Percentiles rank a stretch among this genome's conserved stretches.
phyloP scores from a whole-genome alignment of 2,113 vertebrate genomes.

The Lampris incognitus region DNA sequence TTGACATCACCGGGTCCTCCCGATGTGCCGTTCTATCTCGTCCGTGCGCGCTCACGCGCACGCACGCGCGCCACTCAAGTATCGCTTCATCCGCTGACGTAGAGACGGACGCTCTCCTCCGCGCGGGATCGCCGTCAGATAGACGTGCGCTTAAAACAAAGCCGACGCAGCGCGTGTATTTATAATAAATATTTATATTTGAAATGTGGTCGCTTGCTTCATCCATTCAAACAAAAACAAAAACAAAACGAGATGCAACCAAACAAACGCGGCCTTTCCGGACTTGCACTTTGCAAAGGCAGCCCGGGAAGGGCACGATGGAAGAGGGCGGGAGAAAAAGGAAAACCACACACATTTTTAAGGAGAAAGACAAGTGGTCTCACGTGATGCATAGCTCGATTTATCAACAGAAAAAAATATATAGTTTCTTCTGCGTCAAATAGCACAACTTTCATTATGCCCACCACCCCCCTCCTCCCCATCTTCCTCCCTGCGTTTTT shows the following conservation, averaged over 20 bases:
- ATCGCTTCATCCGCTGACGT: too few relatives aligned
- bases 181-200: constrained; percentile 79
- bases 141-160: too few relatives aligned
- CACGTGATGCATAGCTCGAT: constrained; percentile 77
- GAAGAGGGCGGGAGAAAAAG: neutral
- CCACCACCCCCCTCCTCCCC: neutral
- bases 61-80: too few relatives aligned
- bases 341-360: constrained; percentile 20
- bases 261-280: constrained; percentile 20
- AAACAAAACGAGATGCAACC: constrained; percentile 39
- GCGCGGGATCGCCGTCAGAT: too few relatives aligned
- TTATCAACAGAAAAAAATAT: constrained; percentile 63
- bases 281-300: constrained; percentile 33
- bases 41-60: neutral
- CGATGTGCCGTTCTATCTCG: constrained; percentile 1
- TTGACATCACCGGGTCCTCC: constrained; percentile 77
- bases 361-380: constrained; percentile 35
- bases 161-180: constrained; percentile 47
- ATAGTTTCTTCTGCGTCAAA: constrained; percentile 45
- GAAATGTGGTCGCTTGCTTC: constrained; percentile 73
- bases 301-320: constrained; percentile 11
- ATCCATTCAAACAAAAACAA: constrained; percentile 71
- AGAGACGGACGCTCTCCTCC: too few relatives aligned
- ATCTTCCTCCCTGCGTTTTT: constrained; percentile 11
- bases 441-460: neutral